Base-by-base conservation (phyloP, 1,140 invertebrate species). In the Leptinotarsa defecta region DNA sequence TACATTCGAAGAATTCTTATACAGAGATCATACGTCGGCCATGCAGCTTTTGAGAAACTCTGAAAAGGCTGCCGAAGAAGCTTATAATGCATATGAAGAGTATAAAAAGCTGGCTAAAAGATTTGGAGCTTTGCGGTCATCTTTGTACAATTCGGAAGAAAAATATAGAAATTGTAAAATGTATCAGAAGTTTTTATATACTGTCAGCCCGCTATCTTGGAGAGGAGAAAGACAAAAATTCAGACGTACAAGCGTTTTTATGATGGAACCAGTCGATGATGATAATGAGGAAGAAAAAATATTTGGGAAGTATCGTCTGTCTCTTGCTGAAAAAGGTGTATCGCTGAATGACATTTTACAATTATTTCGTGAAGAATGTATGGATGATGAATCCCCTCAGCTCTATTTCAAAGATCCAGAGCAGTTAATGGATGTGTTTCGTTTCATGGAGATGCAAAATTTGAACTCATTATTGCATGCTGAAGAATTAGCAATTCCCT, bases 1-100 rank as follows among this genome's bases (percentile, higher is more conserved):
- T 49, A 86, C 86, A 68, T 92, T 92, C 77, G 90, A 92, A 79
- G 87, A 90, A 72, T 92, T 91, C 80, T 82, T 92, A 6, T 87
- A 87, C 3, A 85, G 89, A 67, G 89, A 92, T 80, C 89, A 92
- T 76, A 86, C 89, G 72, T 86, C 86, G 73, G 90, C 90, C 3
- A 91, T 91, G 84, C 77, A 81, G 13, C 81, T 91, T 2, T 83
- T 92, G 77, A 81, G 84, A 8, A 83, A 87, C 79, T 88, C 89
- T 0, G 88, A 91, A 74, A 75, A 81, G 49, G 86, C 90, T 74
- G 80, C 82, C 2, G 87, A 84, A 57, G 83, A 86, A 43, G 87
- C 91, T 22, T 81, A 82, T 1, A 85, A 87, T 76, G 86, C 87
- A 81, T 87, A 86, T 49, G 86, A 88, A 76, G 86, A 88, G 71